phyloP scores from a whole-genome alignment of 2,888 invertebrate genomes.

The Heteromurus nitidus region DNA sequence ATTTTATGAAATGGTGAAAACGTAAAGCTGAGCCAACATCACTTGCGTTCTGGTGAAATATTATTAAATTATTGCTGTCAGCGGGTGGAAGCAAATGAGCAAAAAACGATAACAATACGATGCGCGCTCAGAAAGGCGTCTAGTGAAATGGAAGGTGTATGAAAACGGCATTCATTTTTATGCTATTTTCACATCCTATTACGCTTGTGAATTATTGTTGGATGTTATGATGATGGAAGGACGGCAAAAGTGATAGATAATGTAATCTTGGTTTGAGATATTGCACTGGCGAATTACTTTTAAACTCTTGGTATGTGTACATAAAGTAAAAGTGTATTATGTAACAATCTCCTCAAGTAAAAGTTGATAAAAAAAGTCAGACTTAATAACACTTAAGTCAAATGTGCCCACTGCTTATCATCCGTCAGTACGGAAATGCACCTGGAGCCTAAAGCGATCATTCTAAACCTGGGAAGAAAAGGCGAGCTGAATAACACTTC shows the following conservation, averaged over 20 bases:
- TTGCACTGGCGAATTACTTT: constrained; percentile 12
- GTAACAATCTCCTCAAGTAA: neutral
- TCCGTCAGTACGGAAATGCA: neutral
- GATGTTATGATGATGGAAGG: constrained; percentile 40
- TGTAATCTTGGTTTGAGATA: constrained; percentile 9
- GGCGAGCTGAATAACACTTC: too few species aligned
- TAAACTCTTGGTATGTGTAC: neutral
- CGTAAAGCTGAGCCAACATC: constrained; percentile 43
- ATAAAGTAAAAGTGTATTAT: neutral
- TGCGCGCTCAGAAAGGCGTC: constrained; percentile 30
- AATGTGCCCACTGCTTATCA: neutral
- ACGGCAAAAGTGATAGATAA: constrained; percentile 43
- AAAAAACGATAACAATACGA: constrained; percentile 59
- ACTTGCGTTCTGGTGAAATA: constrained; percentile 59
- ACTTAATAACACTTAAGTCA: too few species aligned
- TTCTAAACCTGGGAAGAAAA: neutral
- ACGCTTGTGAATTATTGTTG: constrained; percentile 40
- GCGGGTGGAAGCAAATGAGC: constrained; percentile 63
- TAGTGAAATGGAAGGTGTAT: constrained; percentile 6
- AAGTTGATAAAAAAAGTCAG: too few species aligned
- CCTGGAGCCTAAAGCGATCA: neutral
- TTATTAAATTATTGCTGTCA: constrained; percentile 63
- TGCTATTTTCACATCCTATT: constrained; percentile 34
- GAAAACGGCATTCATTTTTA: constrained; percentile 38
- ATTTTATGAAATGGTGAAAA: constrained; percentile 2